phyloP scores from a whole-genome alignment of 2,888 invertebrate genomes.

The Neuroscelio doddi region DNA sequence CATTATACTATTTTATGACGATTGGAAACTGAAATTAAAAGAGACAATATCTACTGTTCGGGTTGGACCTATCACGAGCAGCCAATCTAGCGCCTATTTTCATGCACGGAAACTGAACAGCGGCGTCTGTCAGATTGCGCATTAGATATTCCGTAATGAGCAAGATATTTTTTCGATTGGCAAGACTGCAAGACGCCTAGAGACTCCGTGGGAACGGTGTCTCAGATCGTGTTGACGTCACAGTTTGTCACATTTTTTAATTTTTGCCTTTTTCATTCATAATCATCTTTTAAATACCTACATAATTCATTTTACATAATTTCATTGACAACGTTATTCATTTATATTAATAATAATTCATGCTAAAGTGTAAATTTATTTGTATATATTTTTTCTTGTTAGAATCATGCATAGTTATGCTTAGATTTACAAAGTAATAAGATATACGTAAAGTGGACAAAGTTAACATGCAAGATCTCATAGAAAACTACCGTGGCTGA shows the following conservation, averaged over 20 bases:
- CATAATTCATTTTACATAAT: background rate
- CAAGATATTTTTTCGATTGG: constrained; percentile 41
- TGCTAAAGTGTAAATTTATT: too few relatives aligned
- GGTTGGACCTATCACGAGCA: constrained; percentile 15
- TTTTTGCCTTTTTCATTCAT: too few relatives aligned
- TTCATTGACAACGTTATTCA: background rate
- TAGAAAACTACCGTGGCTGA: too few relatives aligned
- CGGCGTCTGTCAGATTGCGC: constrained; percentile 36
- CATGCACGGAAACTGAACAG: constrained; percentile 19
- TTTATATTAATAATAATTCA: too few relatives aligned
- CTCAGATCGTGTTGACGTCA: background rate
- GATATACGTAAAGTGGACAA: too few relatives aligned
- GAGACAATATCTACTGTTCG: constrained; percentile 3
- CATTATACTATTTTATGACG: background rate
- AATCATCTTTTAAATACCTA: too few relatives aligned
- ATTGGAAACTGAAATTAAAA: constrained; percentile 7
- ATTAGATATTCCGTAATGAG: constrained; percentile 49
- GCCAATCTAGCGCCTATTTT: constrained; percentile 18
- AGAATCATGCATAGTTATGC: too few relatives aligned
- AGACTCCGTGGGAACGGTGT: constrained; percentile 17
- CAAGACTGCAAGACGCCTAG: constrained; percentile 13
- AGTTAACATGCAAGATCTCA: too few relatives aligned
- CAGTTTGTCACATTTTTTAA: too few relatives aligned
- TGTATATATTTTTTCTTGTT: too few relatives aligned
- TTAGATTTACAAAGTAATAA: too few relatives aligned